Evolutionary conservation across 2,797 vertebrate genomes (phyloP).

Genomic region (Bufotes viridis): DNA sequence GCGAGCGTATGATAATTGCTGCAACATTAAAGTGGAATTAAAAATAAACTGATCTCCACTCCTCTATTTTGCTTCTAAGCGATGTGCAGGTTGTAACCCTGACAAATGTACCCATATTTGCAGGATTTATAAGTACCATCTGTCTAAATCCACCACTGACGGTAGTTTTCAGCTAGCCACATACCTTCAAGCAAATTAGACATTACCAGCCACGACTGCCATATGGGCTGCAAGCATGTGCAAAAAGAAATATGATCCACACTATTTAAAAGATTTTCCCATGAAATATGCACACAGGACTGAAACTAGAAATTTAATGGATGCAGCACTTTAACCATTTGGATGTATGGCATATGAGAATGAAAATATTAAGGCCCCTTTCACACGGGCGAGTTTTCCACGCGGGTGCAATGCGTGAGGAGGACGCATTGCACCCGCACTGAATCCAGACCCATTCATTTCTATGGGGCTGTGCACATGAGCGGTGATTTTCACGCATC

Average conservation of each 20-base stretch:
- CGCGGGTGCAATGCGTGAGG: too few relatives aligned
- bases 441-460: too few relatives aligned
- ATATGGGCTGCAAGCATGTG: constrained; percentile 45
- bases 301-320: background rate
- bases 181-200: constrained; percentile 51
- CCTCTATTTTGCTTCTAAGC: constrained; percentile 29
- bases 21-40: constrained; percentile 29
- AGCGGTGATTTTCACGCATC: too few relatives aligned
- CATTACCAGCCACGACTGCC: constrained; percentile 38
- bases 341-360: background rate
- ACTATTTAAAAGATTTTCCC: background rate
- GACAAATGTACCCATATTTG: constrained; percentile 32
- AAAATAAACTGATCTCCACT: constrained; percentile 43
- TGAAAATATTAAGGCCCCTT: background rate
- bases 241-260: constrained; percentile 1
- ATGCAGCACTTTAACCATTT: background rate
- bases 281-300: background rate
- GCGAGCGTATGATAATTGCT: constrained; percentile 39
- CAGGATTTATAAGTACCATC: constrained; percentile 51
- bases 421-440: too few relatives aligned
- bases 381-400: too few relatives aligned
- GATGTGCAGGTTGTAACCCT: constrained; percentile 16
- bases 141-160: constrained; percentile 50
- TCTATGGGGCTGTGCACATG: too few relatives aligned
- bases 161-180: constrained; percentile 19